Conservation (phyloP, 2,888 invertebrate genomes). For the Sycophila texana region DNA sequence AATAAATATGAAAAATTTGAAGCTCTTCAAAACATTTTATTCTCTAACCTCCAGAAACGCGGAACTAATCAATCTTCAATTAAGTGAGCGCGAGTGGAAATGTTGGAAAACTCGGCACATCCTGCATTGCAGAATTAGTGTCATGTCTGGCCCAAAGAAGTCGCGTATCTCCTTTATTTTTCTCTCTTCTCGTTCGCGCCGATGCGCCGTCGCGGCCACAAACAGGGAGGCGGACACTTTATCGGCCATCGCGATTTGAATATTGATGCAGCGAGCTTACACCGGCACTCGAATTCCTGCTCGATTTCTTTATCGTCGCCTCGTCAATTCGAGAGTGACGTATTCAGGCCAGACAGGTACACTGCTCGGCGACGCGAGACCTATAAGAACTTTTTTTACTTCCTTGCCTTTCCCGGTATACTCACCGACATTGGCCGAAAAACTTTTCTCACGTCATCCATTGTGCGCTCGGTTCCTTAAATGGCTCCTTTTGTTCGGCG, state of each 20-base stretch:
- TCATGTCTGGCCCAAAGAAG: not conserved
- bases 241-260: conserved; percentile 36
- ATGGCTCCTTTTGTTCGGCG: conserved; percentile 16
- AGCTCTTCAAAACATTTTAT: not conserved
- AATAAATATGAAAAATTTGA: no score
- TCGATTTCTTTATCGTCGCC: conserved; percentile 38
- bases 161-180: not conserved
- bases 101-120: not conserved
- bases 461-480: conserved; percentile 21
- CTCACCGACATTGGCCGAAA: conserved; percentile 1
- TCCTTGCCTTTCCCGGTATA: not conserved
- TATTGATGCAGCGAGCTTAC: conserved; percentile 36
- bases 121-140: not conserved
- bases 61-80: not conserved
- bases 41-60: not conserved
- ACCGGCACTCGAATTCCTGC: not conserved
- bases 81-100: not conserved
- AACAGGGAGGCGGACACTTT: not conserved
- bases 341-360: conserved; percentile 32
- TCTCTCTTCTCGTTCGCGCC: not conserved
- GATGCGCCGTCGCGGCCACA: not conserved
- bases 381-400: not conserved
- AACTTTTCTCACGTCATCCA: conserved; percentile 15
- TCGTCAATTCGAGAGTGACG: conserved; percentile 44
- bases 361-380: conserved; percentile 10